These are phyloP conservation scores for Euthynnus affinis DNA, from an alignment of 2,797 vertebrate species.

Conservation along the genomic window DNA sequence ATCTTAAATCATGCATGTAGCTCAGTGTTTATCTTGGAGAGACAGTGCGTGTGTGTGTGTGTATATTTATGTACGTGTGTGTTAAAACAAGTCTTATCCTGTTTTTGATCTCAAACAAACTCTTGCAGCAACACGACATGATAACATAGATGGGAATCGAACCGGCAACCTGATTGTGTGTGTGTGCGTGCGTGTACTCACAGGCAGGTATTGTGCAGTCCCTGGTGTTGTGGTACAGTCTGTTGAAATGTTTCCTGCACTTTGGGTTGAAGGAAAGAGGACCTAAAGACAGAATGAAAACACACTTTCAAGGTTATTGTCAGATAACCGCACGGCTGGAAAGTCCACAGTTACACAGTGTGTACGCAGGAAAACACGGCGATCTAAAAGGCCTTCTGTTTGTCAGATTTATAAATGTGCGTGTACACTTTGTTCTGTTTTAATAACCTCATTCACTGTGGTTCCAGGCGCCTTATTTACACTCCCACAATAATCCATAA, in stretches of 20 bases:
- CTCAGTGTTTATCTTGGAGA: slow-evolving; percentile 58
- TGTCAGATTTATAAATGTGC: too few relatives aligned
- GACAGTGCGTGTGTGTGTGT: slow-evolving; percentile 3
- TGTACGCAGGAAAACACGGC: too few relatives aligned
- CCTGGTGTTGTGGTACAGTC: slow-evolving; percentile 93
- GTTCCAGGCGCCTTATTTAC: too few relatives aligned
- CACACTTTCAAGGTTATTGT: too few relatives aligned
- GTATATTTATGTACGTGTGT: slow-evolving; percentile 27
- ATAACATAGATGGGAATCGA: slow-evolving; percentile 8
- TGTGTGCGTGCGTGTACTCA: slow-evolving; percentile 83
- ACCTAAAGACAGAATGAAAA: slow-evolving; percentile 80
- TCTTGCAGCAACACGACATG: slow-evolving; percentile 33
- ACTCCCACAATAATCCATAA: too few relatives aligned
- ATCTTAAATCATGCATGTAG: slow-evolving; percentile 61
- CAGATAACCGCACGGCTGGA: too few relatives aligned
- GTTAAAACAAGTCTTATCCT: slow-evolving; percentile 57
- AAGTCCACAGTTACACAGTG: too few relatives aligned
- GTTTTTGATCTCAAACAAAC: slow-evolving; percentile 32
- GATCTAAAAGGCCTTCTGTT: too few relatives aligned
- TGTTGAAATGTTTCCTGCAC: slow-evolving; percentile 94
- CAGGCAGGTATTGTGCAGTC: slow-evolving; percentile 94
- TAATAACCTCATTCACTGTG: too few relatives aligned
- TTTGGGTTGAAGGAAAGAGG: slow-evolving; percentile 94
- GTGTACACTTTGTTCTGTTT: too few relatives aligned
- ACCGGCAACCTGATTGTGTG: background rate